Percentiles rank a stretch among this genome's conserved stretches.
Conservation (phyloP, 2,113 vertebrate species). For the Cephalopterus ornatus region DNA sequence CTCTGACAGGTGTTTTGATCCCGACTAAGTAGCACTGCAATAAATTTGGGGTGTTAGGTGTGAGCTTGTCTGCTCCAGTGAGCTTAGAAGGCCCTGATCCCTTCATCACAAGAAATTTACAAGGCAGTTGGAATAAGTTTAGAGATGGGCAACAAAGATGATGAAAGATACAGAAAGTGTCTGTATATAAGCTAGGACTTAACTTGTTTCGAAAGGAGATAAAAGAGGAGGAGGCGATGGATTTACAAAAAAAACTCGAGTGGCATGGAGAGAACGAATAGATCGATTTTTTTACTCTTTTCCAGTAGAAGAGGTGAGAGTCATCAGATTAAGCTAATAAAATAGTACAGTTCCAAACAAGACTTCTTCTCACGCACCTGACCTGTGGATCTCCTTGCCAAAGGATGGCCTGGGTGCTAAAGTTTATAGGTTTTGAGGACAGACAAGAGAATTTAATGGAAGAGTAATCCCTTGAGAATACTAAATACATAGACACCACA, state of each 20-base stretch:
- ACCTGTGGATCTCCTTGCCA: neutral
- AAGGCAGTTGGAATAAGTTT: neutral
- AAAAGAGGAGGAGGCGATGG: neutral
- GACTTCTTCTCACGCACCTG: neutral
- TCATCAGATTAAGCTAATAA: neutral
- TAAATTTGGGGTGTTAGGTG: neutral
- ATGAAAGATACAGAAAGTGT: neutral
- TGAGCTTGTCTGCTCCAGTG: neutral
- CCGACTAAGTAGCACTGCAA: neutral
- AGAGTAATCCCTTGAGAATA: neutral
- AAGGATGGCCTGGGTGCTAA: neutral
- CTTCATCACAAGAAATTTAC: neutral
- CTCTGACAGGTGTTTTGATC: fast-evolving
- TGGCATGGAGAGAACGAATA: neutral
- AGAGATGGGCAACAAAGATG: neutral
- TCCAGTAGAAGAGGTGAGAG: neutral
- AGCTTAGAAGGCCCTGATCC: neutral
- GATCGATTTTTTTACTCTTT: neutral
- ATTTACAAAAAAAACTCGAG: neutral
- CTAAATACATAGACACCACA: neutral
- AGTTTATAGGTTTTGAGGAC: neutral
- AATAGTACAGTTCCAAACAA: neutral
- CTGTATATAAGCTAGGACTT: neutral
- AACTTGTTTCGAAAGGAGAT: neutral
- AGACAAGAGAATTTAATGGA: neutral